Conservation (phyloP, 2,797 vertebrate genomes). For the Chelmon rostratus region DNA sequence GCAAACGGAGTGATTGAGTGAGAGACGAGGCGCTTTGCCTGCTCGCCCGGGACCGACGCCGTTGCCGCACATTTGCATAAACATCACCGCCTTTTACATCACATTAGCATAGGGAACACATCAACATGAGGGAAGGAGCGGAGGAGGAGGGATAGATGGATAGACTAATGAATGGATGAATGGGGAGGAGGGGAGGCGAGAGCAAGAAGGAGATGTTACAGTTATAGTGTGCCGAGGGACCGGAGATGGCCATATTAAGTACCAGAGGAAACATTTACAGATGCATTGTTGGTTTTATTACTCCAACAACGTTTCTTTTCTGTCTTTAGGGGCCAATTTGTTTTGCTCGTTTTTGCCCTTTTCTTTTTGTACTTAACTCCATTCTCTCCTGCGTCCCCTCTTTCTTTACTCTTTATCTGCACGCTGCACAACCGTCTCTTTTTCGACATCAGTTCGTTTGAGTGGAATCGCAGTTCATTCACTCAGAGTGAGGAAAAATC, state of each 20-base stretch:
- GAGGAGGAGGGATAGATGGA: conserved; percentile 54
- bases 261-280: conserved; percentile 52
- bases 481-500: background rate
- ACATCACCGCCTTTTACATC: conserved; percentile 66
- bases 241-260: conserved; percentile 40
- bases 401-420: conserved; percentile 4
- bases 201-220: conserved; percentile 18
- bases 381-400: conserved; percentile 7
- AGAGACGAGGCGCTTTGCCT: conserved; percentile 47
- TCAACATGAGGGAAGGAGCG: conserved; percentile 42
- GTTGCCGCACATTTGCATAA: conserved; percentile 76
- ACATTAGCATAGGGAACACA: conserved; percentile 74
- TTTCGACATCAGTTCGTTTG: background rate
- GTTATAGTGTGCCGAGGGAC: conserved; percentile 30
- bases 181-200: background rate
- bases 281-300: conserved; percentile 50
- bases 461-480: background rate
- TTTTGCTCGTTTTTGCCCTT: conserved; percentile 35
- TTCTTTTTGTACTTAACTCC: conserved; percentile 4
- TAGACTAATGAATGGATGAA: conserved; percentile 47
- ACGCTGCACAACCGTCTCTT: background rate
- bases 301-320: conserved; percentile 20
- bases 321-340: conserved; percentile 45
- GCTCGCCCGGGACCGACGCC: conserved; percentile 49
- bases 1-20: conserved; percentile 63